These are phyloP conservation scores for Apodemia hepburni DNA, from an alignment of 2,888 invertebrate genomes.

Conservation along the genomic window DNA sequence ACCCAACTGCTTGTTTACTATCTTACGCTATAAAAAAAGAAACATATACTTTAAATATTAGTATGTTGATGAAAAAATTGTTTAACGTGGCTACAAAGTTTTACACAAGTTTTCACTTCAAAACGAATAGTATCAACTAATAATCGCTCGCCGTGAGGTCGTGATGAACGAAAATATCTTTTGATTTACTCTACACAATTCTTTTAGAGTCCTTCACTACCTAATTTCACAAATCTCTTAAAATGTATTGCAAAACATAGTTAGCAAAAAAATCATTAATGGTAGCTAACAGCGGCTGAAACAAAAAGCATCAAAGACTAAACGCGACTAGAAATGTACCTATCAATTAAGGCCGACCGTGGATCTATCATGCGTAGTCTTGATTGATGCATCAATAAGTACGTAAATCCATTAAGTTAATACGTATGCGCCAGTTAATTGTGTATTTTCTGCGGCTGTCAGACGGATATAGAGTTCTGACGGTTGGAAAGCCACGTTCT, in stretches of 20 bases:
- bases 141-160: too few relatives aligned
- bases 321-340: slow-evolving; percentile 50
- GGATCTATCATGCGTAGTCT: slow-evolving; percentile 35
- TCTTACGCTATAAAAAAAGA: too few relatives aligned
- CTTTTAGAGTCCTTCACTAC: background rate
- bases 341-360: slow-evolving; percentile 55
- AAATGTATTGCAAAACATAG: slow-evolving; percentile 3
- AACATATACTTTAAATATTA: too few relatives aligned
- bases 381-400: slow-evolving; percentile 78
- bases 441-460: slow-evolving; percentile 67
- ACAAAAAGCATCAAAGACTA: slow-evolving; percentile 39
- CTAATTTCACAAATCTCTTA: background rate
- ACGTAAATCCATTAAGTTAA: slow-evolving; percentile 74
- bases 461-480: slow-evolving; percentile 27
- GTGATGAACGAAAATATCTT: too few relatives aligned
- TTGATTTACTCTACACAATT: too few relatives aligned
- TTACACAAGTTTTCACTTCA: too few relatives aligned
- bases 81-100: too few relatives aligned
- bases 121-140: too few relatives aligned
- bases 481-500: slow-evolving; percentile 14
- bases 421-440: slow-evolving; percentile 60
- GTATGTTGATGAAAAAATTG: too few relatives aligned
- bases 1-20: too few relatives aligned
- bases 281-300: slow-evolving; percentile 18
- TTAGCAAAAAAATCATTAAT: slow-evolving; percentile 20